Base-by-base conservation (phyloP, 2,888 invertebrate species). In the Dryobotodes eremita region DNA sequence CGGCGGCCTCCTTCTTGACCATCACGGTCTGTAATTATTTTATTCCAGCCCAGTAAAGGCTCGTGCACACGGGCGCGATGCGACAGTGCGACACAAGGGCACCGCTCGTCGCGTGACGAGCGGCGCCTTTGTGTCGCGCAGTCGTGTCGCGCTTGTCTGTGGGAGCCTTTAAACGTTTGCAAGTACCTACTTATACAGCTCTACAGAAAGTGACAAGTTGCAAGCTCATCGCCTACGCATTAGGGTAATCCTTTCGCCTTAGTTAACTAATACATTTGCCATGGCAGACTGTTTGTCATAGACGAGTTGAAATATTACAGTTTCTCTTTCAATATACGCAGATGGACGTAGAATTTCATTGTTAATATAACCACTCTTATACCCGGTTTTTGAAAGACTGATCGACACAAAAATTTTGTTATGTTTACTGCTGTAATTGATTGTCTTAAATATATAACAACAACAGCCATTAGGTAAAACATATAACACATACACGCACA, bases 151-250 rank as follows among this genome's bases (percentile, higher is more conserved):
- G n/a, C n/a, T n/a, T n/a, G n/a, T n/a, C n/a, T n/a, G n/a, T n/a
- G n/a, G n/a, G n/a, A n/a, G n/a, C n/a, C n/a, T n/a, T n/a, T n/a
- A n/a, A 62, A 62, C 23, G 55, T 36, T 26, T 20, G n/a, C 1
- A 36, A 36, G 31, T 36, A 3, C 31, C 31, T 36, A 36, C 2
- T 3, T 36, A 36, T 36, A 36, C 31, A 36, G 31, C 31, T 36
- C 31, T 15, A 53, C 62, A 74, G 68, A 70, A 68, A 71, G 36
- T 82, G 83, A 82, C 68, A 61, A 64, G 69, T 70, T 46, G 83
- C 69, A 77, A 77, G 77, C 77, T 69, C 77, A 86, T 83, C 77
- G 83, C 86, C 86, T 65, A 86, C 82, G 68, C 83, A 62, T 83
- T 70, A 65, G 6, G 68, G 48, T 86, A 86, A 83, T 83, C 86